These are phyloP conservation scores for Oplegnathus fasciatus DNA, from an alignment of 2,113 vertebrate species.

Conservation along the genomic window DNA sequence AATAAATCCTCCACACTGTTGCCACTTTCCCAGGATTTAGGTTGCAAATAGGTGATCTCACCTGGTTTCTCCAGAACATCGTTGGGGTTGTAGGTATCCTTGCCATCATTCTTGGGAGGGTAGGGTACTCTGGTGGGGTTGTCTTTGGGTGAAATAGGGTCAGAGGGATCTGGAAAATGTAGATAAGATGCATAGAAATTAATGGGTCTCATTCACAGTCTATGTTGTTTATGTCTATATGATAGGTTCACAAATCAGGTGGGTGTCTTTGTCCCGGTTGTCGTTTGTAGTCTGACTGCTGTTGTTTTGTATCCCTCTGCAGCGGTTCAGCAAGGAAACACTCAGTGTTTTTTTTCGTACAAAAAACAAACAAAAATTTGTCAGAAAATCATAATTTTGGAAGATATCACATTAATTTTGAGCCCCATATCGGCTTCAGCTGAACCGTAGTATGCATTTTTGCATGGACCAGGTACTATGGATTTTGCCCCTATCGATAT, in stretches of 20 bases:
- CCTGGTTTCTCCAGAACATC: conserved; percentile 80
- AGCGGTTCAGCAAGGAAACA: not conserved
- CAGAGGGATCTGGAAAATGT: conserved; percentile 89
- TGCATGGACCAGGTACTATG: too few species aligned
- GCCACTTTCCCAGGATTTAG: conserved; percentile 11
- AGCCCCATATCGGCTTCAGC: too few species aligned
- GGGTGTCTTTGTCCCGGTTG: not conserved
- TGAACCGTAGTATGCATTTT: too few species aligned
- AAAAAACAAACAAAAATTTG: not conserved
- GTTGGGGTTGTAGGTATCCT: conserved; percentile 84
- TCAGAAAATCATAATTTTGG: not conserved
- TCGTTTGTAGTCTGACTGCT: not conserved
- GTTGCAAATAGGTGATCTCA: conserved; percentile 46
- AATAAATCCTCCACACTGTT: conserved; percentile 46
- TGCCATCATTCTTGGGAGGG: conserved; percentile 89
- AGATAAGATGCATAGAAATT: conserved; percentile 49
- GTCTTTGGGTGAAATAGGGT: conserved; percentile 88
- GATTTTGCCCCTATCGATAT: too few species aligned
- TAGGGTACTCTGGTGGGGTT: conserved; percentile 87
- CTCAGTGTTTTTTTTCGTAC: not conserved
- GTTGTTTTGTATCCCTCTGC: not conserved
- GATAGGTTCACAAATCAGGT: not conserved
- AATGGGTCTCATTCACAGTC: not conserved
- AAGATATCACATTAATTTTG: not conserved
- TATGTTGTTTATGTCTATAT: not conserved